These are phyloP conservation scores for Anastrepha ludens DNA, from an alignment of 1,140 invertebrate species.

Conservation along the genomic window DNA sequence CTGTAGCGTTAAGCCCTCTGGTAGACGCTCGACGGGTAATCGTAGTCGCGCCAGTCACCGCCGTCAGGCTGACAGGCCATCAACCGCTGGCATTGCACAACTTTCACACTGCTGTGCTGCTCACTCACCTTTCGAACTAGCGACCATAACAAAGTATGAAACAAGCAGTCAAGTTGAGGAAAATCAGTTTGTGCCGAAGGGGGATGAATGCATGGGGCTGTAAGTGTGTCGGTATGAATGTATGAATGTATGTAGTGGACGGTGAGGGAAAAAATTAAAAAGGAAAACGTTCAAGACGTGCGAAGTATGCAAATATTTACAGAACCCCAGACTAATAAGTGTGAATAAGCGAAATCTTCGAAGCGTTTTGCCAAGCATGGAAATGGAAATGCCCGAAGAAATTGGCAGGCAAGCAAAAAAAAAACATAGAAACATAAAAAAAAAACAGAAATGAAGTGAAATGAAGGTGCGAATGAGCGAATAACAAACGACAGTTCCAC, in stretches of 20 bases:
- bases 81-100: neutral
- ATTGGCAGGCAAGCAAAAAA: neutral
- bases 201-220: too few relatives aligned
- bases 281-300: constrained; percentile 62
- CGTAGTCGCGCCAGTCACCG: constrained; percentile 34
- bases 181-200: too few relatives aligned
- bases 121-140: neutral
- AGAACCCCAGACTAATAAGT: constrained; percentile 71
- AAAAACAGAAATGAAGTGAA: constrained; percentile 54
- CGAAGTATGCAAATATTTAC: constrained; percentile 72
- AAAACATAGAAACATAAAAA: neutral
- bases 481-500: constrained; percentile 57
- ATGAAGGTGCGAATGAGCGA: constrained; percentile 53
- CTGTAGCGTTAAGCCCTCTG: constrained; percentile 2
- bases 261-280: constrained; percentile 19
- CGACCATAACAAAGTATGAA: neutral
- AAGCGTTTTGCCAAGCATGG: constrained; percentile 3
- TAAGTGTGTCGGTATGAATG: too few relatives aligned
- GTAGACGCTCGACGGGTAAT: constrained; percentile 39
- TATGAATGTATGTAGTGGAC: neutral
- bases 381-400: constrained; percentile 21
- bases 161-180: neutral
- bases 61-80: constrained; percentile 10
- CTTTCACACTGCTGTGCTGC: neutral
- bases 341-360: constrained; percentile 56